phyloP scores from a whole-genome alignment of 2,113 vertebrate species.

The Sebastes fasciatus region DNA sequence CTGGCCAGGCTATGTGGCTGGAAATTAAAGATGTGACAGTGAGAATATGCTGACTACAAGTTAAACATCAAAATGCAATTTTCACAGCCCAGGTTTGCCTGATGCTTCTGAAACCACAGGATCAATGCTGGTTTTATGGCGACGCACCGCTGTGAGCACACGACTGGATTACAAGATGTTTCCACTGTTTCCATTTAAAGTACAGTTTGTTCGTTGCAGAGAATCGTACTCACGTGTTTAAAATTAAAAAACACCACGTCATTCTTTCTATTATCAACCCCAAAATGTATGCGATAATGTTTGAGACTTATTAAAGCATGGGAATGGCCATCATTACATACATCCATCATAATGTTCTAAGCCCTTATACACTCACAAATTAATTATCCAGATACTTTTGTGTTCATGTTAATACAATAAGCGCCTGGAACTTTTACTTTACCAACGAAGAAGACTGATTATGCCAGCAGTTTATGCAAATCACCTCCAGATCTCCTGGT shows the following conservation, averaged over 20 bases:
- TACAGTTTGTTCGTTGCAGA: background rate
- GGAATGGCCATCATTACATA: too few species aligned
- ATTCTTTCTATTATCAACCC: background rate
- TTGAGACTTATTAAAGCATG: too few species aligned
- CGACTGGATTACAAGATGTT: background rate
- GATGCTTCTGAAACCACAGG: constrained; percentile 34
- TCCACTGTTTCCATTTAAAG: background rate
- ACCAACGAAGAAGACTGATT: background rate
- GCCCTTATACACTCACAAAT: too few species aligned
- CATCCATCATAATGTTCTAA: too few species aligned
- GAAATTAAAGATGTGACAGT: constrained; percentile 38
- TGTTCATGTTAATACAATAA: background rate
- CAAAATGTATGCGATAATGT: too few species aligned
- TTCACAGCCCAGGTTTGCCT: constrained; percentile 19
- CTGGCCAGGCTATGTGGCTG: constrained; percentile 8
- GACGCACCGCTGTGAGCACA: background rate
- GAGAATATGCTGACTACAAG: constrained; percentile 38
- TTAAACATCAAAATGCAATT: constrained; percentile 37
- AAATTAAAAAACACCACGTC: background rate
- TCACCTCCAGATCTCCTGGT: background rate
- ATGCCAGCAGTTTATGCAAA: background rate
- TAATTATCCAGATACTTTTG: background rate
- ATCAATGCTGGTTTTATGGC: constrained; percentile 18
- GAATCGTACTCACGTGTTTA: background rate
- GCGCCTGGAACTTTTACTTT: background rate